These are phyloP conservation scores for Fulmarus glacialis DNA, from an alignment of 2,113 vertebrate genomes.

Conservation along the genomic window DNA sequence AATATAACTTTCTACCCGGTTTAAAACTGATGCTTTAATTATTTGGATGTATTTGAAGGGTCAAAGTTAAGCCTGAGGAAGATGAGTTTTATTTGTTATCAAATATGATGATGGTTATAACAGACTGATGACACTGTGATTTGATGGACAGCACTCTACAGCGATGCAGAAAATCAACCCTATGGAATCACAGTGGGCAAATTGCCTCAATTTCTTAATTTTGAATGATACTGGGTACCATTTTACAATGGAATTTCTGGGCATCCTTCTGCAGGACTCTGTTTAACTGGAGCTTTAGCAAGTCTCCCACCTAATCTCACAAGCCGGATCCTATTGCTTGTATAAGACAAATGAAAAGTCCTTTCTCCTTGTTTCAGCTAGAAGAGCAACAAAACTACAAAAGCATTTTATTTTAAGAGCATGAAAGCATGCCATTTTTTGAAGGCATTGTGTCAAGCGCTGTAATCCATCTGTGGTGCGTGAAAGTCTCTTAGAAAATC, in stretches of 20 bases:
- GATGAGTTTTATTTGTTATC: neutral
- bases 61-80: neutral
- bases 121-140: neutral
- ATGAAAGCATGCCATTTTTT: neutral
- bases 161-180: neutral
- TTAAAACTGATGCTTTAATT: neutral
- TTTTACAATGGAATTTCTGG: neutral
- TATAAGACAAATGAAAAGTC: neutral
- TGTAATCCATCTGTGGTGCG: neutral
- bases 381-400: neutral
- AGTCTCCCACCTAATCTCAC: neutral
- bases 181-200: neutral
- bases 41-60: neutral
- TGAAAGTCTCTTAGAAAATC: neutral
- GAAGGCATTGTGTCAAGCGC: slow-evolving; percentile 3
- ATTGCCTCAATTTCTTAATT: neutral
- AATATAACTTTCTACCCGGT: neutral
- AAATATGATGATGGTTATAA: neutral
- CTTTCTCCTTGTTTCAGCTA: neutral
- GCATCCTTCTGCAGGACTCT: neutral
- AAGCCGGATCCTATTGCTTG: neutral
- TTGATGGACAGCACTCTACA: neutral
- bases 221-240: neutral
- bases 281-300: neutral
- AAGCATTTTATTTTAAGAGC: neutral